These are phyloP conservation scores for Cottoperca gobio DNA, from an alignment of 2,797 vertebrate species.

Conservation along the genomic window DNA sequence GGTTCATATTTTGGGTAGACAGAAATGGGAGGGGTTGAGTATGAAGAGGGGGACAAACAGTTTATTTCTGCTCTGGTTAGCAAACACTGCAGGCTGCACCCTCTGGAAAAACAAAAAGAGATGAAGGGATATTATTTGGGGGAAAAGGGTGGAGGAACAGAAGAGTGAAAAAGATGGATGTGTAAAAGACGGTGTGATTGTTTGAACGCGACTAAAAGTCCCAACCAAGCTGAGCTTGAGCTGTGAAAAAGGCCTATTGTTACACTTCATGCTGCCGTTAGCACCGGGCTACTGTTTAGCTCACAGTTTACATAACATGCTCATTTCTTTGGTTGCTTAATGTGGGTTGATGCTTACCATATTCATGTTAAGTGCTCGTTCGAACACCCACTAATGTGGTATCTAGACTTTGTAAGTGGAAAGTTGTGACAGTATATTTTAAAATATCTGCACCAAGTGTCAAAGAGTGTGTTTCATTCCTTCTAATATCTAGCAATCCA, in stretches of 20 bases:
- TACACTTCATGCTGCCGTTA: neutral
- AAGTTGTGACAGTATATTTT: no score
- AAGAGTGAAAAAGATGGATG: neutral
- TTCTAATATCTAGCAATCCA: no score
- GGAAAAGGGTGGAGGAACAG: neutral
- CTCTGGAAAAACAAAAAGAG: constrained; percentile 3
- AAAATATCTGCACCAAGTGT: no score
- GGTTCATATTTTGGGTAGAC: constrained; percentile 5
- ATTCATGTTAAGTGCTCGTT: neutral
- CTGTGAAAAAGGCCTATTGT: neutral
- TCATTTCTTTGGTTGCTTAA: neutral
- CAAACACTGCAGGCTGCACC: constrained; percentile 52
- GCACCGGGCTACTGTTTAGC: neutral
- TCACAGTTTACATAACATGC: neutral
- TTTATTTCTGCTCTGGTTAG: constrained; percentile 79
- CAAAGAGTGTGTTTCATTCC: no score
- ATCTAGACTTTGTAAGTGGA: constrained; percentile 1
- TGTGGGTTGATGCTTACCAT: neutral
- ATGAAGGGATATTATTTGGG: neutral
- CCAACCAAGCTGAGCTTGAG: neutral
- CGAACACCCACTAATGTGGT: neutral
- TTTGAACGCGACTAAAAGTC: neutral
- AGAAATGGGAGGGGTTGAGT: constrained; percentile 21
- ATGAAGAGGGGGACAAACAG: constrained; percentile 47
- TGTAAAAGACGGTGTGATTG: neutral